phyloP scores from a whole-genome alignment of 2,113 vertebrate genomes.

The Protomyctophum bolini region DNA sequence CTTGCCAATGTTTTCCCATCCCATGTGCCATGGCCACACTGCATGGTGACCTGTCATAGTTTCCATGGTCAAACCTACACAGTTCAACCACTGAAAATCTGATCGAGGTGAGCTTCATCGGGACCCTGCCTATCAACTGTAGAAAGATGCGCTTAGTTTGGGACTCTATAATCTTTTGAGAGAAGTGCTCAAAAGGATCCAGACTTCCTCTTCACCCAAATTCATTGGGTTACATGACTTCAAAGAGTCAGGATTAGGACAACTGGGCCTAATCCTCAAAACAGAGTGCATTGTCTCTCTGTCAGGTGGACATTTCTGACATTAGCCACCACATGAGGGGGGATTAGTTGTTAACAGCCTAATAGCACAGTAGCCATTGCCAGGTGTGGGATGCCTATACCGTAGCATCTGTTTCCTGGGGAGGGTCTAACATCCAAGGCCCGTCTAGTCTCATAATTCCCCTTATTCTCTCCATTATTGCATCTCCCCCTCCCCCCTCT shows the following conservation, averaged over 20 bases:
- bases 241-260: conserved; percentile 42
- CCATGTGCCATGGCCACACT: no score
- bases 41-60: not conserved
- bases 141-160: conserved; percentile 5
- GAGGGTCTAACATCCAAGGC: conserved; percentile 5
- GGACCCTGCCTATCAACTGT: not conserved
- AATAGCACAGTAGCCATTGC: conserved; percentile 55
- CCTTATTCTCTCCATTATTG: not conserved
- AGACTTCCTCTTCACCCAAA: conserved; percentile 10
- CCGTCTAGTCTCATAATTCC: conserved; percentile 12
- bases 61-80: not conserved
- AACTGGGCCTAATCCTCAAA: conserved; percentile 13
- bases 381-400: conserved; percentile 57
- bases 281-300: conserved; percentile 28
- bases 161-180: not conserved
- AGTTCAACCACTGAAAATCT: not conserved
- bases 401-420: conserved; percentile 40
- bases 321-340: conserved; percentile 30
- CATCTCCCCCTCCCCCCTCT: not conserved
- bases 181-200: conserved; percentile 3
- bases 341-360: conserved; percentile 51
- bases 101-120: not conserved
- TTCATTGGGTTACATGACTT: conserved; percentile 27
- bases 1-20: conserved; percentile 40
- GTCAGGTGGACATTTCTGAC: conserved; percentile 45